Evolutionary conservation across 2,113 vertebrate species (phyloP).

Genomic region (Conger conger): DNA sequence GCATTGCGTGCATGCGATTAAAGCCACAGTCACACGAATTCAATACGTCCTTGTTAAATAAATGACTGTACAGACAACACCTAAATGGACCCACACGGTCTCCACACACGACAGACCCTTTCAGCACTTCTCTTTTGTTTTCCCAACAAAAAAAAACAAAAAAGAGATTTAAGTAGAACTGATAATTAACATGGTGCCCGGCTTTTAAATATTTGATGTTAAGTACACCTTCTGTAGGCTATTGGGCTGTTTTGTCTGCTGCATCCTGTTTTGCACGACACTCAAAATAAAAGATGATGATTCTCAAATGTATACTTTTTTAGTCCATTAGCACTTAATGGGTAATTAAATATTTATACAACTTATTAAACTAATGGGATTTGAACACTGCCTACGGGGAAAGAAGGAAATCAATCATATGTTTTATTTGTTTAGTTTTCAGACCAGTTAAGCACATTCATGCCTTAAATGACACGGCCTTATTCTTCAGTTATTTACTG

Average conservation of each 20-base stretch:
- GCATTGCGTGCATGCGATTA: neutral
- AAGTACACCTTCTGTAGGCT: slow-evolving; percentile 21
- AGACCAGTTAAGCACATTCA: neutral
- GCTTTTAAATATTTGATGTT: slow-evolving; percentile 35
- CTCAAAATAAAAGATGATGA: slow-evolving; percentile 27
- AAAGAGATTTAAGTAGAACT: neutral
- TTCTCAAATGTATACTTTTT: slow-evolving; percentile 21
- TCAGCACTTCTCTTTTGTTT: neutral
- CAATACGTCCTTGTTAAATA: neutral
- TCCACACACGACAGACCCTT: neutral
- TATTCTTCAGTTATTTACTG: neutral
- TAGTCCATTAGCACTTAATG: slow-evolving; percentile 59
- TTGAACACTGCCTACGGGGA: slow-evolving; percentile 15
- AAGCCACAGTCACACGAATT: neutral
- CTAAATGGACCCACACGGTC: neutral
- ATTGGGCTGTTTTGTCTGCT: neutral
- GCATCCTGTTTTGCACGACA: neutral
- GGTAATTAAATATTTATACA: slow-evolving; percentile 65
- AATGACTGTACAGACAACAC: neutral
- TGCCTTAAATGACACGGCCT: neutral
- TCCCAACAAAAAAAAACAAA: neutral
- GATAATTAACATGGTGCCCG: neutral
- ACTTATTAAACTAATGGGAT: slow-evolving; percentile 50
- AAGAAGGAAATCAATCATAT: slow-evolving; percentile 7
- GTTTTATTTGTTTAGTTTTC: neutral